Percentiles rank a stretch among this genome's conserved stretches.
Evolutionary conservation across 2,797 vertebrate species (phyloP).

Genomic region (Potorous gilbertii): DNA sequence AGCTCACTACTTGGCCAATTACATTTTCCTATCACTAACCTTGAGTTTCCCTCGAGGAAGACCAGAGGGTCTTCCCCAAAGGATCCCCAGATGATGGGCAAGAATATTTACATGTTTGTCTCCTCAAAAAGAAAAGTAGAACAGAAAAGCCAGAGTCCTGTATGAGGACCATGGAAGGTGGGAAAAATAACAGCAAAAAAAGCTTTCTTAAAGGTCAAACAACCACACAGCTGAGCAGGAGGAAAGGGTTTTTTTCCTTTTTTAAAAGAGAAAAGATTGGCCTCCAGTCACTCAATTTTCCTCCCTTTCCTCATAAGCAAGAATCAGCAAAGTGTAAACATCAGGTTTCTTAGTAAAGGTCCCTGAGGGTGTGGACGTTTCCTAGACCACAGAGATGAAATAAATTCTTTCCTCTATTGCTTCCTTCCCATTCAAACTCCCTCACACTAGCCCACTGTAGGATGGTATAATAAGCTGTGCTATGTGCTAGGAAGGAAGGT

Average conservation of each 20-base stretch:
- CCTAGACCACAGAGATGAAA: neutral
- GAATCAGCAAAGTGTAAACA: neutral
- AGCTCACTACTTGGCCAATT: neutral
- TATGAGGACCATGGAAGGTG: neutral
- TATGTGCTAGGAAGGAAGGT: neutral
- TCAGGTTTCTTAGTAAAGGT: neutral
- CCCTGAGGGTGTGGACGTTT: neutral
- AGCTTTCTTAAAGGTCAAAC: neutral
- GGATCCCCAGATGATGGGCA: neutral
- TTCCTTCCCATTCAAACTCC: neutral
- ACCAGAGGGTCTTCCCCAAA: neutral
- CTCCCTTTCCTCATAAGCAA: neutral
- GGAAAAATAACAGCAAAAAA: neutral
- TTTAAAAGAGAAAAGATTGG: conserved; percentile 16
- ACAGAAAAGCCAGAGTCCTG: neutral
- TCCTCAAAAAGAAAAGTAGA: neutral
- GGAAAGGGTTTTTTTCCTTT: neutral
- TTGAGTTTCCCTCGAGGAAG: neutral
- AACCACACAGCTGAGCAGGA: neutral
- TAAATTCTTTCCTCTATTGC: neutral
- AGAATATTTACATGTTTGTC: neutral
- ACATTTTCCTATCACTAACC: neutral
- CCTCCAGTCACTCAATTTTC: neutral
- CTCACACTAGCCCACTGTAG: neutral
- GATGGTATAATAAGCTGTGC: neutral